phyloP scores from a whole-genome alignment of 2,797 vertebrate genomes.

The Microtus obscurus region DNA sequence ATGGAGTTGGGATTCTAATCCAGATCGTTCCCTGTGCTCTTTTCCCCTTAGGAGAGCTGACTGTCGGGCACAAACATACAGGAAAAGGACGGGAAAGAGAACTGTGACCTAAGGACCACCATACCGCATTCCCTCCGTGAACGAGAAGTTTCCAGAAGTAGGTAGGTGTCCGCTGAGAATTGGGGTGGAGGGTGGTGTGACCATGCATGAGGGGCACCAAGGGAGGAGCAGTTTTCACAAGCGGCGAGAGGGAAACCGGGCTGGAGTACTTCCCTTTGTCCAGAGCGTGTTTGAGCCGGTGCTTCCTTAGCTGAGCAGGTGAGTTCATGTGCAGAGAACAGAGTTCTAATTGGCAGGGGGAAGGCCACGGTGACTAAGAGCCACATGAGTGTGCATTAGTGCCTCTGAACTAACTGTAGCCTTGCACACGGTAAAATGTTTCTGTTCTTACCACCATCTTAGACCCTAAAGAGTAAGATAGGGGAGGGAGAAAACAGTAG shows the following conservation, averaged over 20 bases:
- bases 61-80: not conserved
- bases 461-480: not conserved
- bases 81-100: not conserved
- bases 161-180: conserved; percentile 48
- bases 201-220: not conserved
- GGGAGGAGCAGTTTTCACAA: not conserved
- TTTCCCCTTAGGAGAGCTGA: conserved; percentile 51
- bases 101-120: not conserved
- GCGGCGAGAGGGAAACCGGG: not conserved
- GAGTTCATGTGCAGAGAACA: not conserved
- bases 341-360: not conserved
- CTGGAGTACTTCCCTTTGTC: not conserved
- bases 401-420: not conserved
- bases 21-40: not conserved
- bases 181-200: not conserved
- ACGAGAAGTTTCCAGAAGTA: conserved; percentile 57
- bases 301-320: not conserved
- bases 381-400: not conserved
- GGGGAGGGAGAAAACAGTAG: not conserved
- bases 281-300: not conserved
- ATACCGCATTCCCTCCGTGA: not conserved
- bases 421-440: not conserved
- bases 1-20: conserved; percentile 28
- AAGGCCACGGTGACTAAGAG: not conserved
- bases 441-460: not conserved